A percentile compares a stretch with the other conserved stretches of the same genome.
phyloP scores from a whole-genome alignment of 2,113 vertebrate species.

The Cyrtonyx montezumae region DNA sequence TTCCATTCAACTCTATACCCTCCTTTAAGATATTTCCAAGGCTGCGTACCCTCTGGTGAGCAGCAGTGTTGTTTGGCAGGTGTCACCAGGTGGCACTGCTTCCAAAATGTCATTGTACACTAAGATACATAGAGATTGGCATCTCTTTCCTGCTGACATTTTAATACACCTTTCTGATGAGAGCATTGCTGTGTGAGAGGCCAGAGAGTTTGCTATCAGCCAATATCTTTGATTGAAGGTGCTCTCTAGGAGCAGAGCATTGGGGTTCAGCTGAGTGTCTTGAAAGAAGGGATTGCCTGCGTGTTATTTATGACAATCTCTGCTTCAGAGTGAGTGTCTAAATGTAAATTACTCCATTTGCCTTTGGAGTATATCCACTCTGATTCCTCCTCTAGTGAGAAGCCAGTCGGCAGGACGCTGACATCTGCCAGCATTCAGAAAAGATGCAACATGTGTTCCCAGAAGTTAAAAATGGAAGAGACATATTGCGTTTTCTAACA shows the following conservation, averaged over 20 bases:
- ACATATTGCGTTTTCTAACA: conserved; percentile 49
- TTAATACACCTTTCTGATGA: conserved; percentile 67
- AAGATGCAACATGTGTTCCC: conserved; percentile 55
- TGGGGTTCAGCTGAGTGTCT: conserved; percentile 32
- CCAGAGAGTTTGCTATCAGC: conserved; percentile 23
- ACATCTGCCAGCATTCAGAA: conserved; percentile 63
- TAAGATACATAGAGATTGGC: conserved; percentile 50
- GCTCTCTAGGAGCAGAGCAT: conserved; percentile 23
- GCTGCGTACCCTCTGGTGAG: background rate
- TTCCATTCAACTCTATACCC: background rate
- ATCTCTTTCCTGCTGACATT: conserved; percentile 65
- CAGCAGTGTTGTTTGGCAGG: conserved; percentile 52
- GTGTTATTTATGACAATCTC: conserved; percentile 49
- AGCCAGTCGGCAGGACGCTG: conserved; percentile 55
- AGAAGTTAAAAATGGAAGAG: conserved; percentile 63
- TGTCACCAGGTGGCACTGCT: conserved; percentile 70
- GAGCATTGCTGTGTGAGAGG: conserved; percentile 41
- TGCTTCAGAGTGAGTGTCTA: conserved; percentile 46
- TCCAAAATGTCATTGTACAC: conserved; percentile 59
- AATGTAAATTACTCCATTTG: conserved; percentile 69
- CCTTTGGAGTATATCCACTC: conserved; percentile 52
- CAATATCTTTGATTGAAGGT: conserved; percentile 47
- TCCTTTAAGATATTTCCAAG: conserved; percentile 14
- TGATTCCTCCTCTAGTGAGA: conserved; percentile 45
- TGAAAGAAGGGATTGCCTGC: conserved; percentile 21